phyloP scores from a whole-genome alignment of 2,797 vertebrate genomes.

The Tenualosa thibaudeaui region DNA sequence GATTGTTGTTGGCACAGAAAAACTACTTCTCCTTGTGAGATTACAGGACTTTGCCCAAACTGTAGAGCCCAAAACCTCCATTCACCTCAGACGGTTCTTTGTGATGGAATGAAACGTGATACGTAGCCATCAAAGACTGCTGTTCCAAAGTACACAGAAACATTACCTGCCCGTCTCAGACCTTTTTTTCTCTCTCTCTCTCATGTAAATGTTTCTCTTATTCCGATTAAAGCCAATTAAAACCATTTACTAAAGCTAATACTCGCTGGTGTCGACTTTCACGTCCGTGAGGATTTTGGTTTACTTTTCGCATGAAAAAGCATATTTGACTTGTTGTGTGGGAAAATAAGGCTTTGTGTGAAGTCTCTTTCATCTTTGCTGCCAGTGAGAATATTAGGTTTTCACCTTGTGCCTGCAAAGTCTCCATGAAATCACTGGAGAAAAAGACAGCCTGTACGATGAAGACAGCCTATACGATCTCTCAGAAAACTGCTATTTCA shows the following conservation, averaged over 20 bases:
- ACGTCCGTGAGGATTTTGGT: constrained; percentile 15
- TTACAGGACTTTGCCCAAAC: constrained; percentile 57
- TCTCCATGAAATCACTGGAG: constrained; percentile 44
- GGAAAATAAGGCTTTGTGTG: constrained; percentile 54
- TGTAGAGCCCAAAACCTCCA: constrained; percentile 45
- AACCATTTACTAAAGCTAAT: constrained; percentile 58
- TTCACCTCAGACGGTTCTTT: constrained; percentile 50
- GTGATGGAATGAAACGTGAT: constrained; percentile 53
- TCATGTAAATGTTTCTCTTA: constrained; percentile 48
- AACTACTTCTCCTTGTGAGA: constrained; percentile 54
- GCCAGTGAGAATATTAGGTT: constrained; percentile 60
- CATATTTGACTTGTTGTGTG: constrained; percentile 60
- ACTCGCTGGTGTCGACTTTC: constrained; percentile 53
- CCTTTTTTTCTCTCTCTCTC: constrained; percentile 31
- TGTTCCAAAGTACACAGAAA: constrained; percentile 55
- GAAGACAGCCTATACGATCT: background rate
- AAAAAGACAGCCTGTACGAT: background rate
- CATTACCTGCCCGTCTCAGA: constrained; percentile 45
- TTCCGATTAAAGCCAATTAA: constrained; percentile 61
- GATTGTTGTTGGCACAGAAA: constrained; percentile 65
- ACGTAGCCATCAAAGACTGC: constrained; percentile 51
- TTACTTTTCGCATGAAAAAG: constrained; percentile 38
- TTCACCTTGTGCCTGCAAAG: constrained; percentile 51
- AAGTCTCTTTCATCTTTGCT: constrained; percentile 55
- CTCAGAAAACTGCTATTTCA: background rate